Base-by-base conservation (phyloP, 2,888 invertebrate species). In the Eudemis profundana region DNA sequence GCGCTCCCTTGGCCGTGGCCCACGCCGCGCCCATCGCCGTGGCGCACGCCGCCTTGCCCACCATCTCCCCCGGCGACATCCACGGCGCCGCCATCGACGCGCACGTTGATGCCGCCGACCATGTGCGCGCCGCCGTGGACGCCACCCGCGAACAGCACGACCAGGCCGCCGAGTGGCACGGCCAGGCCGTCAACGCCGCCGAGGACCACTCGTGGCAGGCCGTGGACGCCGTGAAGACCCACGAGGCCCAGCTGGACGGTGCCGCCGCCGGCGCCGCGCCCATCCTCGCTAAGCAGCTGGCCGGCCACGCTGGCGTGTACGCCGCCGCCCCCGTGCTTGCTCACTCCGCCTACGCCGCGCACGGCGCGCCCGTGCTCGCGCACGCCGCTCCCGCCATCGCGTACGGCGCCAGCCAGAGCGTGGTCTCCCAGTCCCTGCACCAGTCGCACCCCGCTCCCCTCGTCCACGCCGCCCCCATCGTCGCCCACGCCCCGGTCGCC, bases 131-230 rank as follows among this genome's bases (percentile, higher is more conserved):
- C 68, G 78, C 90, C 53, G 83, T 83, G 61, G 91, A 90, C 71
- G 87, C 90, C 66, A 81, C 79, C 80, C 89, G 90, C 65, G 90
- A 89, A 78, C 76, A 75, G 69, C 89, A 90, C 78, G 90, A 92
- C 87, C 91, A 92, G 75, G 89, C 90, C 69, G 73, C 88, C 70
- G 92, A 92, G 69, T 74, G 87, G 77, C 90, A 90, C 56, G 91
- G 90, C 62, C 88, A 82, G 72, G 90, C 89, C 70, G 76, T 89
- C 77, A 91, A 92, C 85, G 89, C 91, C 73, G 92, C 90, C 62
- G 90, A 86, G 69, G 90, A 90, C 77, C 87, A 91, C 83, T 87
- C 89, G 21, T 92, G 92, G 90, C 89, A 89, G 72, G 86, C 88
- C 38, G 83, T 90, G 36, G 91, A 91, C 70, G 89, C 92, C 69